Evolutionary conservation across 2,888 invertebrate genomes (phyloP).

Genomic region (Ommatoiulus sabulosus): DNA sequence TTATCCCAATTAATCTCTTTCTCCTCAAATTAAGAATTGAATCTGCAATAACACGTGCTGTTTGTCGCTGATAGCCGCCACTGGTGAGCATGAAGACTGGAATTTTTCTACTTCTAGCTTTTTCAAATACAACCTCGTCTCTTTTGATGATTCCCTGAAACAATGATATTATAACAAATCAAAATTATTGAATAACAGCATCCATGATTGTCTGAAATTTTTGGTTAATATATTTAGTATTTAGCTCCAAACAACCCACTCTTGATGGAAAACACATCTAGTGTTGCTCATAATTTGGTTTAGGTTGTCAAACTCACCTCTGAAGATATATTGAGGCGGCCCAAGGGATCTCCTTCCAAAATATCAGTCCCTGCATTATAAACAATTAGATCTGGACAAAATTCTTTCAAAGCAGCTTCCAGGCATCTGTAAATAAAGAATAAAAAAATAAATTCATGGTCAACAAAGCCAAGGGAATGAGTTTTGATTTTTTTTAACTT

Average conservation of each 20-base stretch:
- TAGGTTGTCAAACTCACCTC: conserved; percentile 70
- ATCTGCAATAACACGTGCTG: conserved; percentile 84
- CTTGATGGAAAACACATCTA: no score
- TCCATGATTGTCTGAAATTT: no score
- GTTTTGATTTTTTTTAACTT: conserved; percentile 65
- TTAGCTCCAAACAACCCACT: no score
- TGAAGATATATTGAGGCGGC: conserved; percentile 77
- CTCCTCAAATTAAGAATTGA: conserved; percentile 83
- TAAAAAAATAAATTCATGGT: not conserved
- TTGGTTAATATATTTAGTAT: no score
- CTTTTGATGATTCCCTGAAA: conserved; percentile 84
- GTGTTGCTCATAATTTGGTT: no score
- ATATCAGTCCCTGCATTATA: conserved; percentile 95
- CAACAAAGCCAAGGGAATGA: not conserved
- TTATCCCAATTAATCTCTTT: conserved; percentile 65
- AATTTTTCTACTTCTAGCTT: conserved; percentile 74
- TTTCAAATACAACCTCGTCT: conserved; percentile 85
- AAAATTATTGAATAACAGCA: no score
- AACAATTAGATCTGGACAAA: conserved; percentile 83
- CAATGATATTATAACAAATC: not conserved
- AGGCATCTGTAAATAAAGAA: conserved; percentile 72
- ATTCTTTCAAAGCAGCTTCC: conserved; percentile 76
- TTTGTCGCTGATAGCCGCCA: conserved; percentile 84
- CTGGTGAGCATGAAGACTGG: conserved; percentile 90
- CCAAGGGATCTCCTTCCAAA: conserved; percentile 81